Percentiles rank a stretch among this genome's conserved stretches.
Evolutionary conservation across 2,888 invertebrate genomes (phyloP).

Genomic region (Netelia inedita): DNA sequence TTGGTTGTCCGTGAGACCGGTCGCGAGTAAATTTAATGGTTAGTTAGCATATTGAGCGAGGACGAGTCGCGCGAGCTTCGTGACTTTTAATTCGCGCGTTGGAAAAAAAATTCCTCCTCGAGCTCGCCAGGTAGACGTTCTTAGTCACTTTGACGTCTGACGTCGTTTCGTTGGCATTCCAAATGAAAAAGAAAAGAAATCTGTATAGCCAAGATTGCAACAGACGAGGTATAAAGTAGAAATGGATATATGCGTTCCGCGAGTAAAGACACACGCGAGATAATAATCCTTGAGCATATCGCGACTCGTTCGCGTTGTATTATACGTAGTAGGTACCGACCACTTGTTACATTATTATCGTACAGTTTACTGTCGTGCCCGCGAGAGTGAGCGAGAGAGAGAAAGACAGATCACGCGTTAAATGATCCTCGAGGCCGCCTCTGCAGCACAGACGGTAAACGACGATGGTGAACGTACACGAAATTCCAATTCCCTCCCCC

Average conservation of each 20-base stretch:
- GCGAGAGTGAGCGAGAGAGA: constrained; percentile 11
- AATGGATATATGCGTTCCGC: background rate
- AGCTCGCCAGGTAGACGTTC: background rate
- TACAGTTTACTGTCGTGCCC: constrained; percentile 19
- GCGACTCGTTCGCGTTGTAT: constrained; percentile 28
- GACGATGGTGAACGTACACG: constrained; percentile 45
- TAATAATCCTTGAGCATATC: constrained; percentile 61
- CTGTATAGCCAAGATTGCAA: constrained; percentile 21
- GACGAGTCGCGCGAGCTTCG: constrained; percentile 9
- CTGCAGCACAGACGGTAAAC: background rate
- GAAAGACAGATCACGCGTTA: constrained; percentile 52
- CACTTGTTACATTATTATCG: constrained; percentile 56
- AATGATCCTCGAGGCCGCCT: constrained; percentile 55
- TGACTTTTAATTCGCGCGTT: constrained; percentile 15
- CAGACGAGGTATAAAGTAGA: constrained; percentile 3
- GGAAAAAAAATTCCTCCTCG: background rate
- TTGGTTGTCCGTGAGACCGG: constrained; percentile 9
- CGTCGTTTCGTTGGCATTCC: constrained; percentile 56
- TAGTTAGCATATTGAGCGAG: constrained; percentile 16
- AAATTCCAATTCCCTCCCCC: constrained; percentile 40
- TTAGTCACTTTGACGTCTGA: constrained; percentile 22
- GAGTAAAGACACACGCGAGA: constrained; percentile 1
- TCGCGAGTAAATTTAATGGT: constrained; percentile 35
- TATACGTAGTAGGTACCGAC: constrained; percentile 44
- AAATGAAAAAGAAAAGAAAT: background rate